Percentiles rank a stretch among this genome's conserved stretches.
Conservation (phyloP, 92 coral and sea anemone species). For the Chrysogorgia sp. region DNA sequence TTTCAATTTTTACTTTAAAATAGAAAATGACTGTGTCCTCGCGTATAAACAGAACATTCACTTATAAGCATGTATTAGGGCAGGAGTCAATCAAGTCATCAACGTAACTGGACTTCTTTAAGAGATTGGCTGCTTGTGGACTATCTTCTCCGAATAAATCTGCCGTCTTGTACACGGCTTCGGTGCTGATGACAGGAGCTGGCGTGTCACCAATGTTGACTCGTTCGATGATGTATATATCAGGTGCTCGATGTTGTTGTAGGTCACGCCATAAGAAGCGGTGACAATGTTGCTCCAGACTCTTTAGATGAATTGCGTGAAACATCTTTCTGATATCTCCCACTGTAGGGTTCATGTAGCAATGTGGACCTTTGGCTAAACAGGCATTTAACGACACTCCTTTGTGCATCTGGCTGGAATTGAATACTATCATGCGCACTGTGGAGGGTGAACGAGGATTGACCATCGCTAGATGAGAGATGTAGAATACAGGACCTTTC, state of each 20-base stretch:
- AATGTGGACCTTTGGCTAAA: constrained; percentile 68
- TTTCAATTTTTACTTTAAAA: too few species aligned
- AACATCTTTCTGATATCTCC: constrained; percentile 60
- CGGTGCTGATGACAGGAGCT: constrained; percentile 67
- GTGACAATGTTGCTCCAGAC: constrained; percentile 62
- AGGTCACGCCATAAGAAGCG: constrained; percentile 63
- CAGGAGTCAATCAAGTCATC: constrained; percentile 65
- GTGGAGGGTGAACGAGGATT: constrained; percentile 62
- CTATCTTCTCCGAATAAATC: constrained; percentile 55
- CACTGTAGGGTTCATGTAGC: constrained; percentile 59
- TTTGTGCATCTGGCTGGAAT: constrained; percentile 44
- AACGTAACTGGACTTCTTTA: constrained; percentile 59
- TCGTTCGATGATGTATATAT: constrained; percentile 49
- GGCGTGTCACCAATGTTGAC: constrained; percentile 67
- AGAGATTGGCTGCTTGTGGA: constrained; percentile 53
- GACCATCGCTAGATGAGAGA: constrained; percentile 67
- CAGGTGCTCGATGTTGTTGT: constrained; percentile 38
- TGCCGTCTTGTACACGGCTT: constrained; percentile 70
- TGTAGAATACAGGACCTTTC: constrained; percentile 75
- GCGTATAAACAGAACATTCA: too few species aligned
- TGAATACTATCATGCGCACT: constrained; percentile 64
- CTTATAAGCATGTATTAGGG: too few species aligned
- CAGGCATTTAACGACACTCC: constrained; percentile 29
- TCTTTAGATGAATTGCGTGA: constrained; percentile 53
- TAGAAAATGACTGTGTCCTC: too few species aligned